Evolutionary conservation across 1,140 invertebrate species (phyloP), one percentile per base, ranked within the genome.

Genomic region (Dendroctonus ponderosae): DNA sequence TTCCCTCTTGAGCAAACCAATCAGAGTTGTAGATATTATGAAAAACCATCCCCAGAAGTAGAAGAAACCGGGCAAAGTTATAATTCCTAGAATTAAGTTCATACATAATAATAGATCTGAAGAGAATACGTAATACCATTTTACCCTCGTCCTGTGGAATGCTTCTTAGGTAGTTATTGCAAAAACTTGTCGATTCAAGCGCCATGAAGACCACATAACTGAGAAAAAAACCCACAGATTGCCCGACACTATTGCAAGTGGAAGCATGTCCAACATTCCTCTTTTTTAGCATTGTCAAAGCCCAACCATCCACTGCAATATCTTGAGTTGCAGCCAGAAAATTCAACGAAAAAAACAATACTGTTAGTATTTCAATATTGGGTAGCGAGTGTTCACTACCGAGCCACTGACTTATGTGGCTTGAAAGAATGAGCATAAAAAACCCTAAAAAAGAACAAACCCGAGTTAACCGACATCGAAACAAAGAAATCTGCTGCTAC

Each of bases 271-370:
- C 95, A 41, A 99, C 94, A 83, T 99, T 99, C 77, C 85, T 89
- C 83, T 92, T 91, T 78, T 96, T 93, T 4, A 99, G 81, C 93
- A 99, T 99, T 4, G 97, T 99, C 0, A 99, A 81, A 2, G 97
- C 97, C 98, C 98, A 99, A 4, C 98, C 98, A 86, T 99, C 98
- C 1, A 99, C 97, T 60, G 96, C 97, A 77, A 99, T 99, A 80
- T 99, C 98, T 83, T 99, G 98, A 26, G 97, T 99, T 2, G 98
- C 97, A 9, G 96, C 97, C 56, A 99, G 82, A 74, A 99, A 97
- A 75, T 98, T 98, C 0, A 99, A 82, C 57, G 86, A 82, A 76
- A 99, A 93, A 82, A 99, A 99, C 53, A 94, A 83, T 15, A 85
- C 72, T 6, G 96, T 97, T 5, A 99, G 80, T 39, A 91, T 77